phyloP scores from a whole-genome alignment of 2,113 vertebrate genomes.

The Hypocryptadius cinnamomeus region DNA sequence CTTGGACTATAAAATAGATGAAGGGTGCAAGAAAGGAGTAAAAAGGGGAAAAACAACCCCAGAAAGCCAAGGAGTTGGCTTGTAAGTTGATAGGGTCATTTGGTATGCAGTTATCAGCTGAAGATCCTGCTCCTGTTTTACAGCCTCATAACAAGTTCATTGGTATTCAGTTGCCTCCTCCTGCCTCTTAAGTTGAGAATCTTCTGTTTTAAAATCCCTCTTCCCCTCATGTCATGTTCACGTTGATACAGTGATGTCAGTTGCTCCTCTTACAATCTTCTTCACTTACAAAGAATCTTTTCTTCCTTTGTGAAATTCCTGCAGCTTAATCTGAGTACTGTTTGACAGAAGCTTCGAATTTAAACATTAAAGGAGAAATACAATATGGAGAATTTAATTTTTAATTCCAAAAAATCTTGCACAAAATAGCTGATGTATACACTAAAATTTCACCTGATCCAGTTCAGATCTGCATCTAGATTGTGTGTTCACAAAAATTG shows the following conservation, averaged over 20 bases:
- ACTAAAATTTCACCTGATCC: neutral
- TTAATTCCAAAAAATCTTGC: neutral
- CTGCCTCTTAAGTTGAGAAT: neutral
- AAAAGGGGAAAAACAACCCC: neutral
- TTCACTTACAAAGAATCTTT: neutral
- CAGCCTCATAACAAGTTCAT: neutral
- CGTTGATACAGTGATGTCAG: neutral
- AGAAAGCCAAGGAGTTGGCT: neutral
- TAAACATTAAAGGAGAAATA: neutral
- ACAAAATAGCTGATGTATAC: neutral
- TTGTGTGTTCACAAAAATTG: neutral
- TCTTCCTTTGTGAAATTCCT: neutral
- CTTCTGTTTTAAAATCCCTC: neutral
- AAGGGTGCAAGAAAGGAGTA: neutral
- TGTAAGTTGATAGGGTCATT: neutral
- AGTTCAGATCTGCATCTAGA: neutral
- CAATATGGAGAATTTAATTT: neutral
- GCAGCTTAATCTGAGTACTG: neutral
- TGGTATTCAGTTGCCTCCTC: neutral
- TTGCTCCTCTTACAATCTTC: neutral
- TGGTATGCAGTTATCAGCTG: neutral
- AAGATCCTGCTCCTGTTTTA: neutral
- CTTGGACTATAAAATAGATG: neutral
- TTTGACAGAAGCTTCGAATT: neutral
- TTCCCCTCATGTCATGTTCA: neutral